phyloP scores from a whole-genome alignment of 1,140 invertebrate species.

The Drosophila paulistorum region DNA sequence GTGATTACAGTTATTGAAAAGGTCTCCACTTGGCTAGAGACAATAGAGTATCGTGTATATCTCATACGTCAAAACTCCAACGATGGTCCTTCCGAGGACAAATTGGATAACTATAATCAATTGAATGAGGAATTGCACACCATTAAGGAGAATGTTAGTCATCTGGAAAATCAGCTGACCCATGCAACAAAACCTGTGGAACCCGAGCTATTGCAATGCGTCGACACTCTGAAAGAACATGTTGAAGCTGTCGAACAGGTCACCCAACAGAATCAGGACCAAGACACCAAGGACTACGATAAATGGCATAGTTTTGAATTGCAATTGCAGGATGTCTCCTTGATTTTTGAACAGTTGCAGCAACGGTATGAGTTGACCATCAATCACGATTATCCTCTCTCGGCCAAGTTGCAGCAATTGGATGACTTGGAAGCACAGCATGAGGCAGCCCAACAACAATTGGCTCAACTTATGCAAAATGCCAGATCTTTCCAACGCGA shows the following conservation, averaged over 20 bases:
- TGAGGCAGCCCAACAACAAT: constrained; percentile 59
- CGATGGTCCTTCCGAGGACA: constrained; percentile 85
- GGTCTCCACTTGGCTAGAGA: constrained; percentile 91
- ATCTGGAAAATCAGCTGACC: constrained; percentile 83
- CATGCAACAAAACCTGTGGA: constrained; percentile 83
- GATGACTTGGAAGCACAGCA: constrained; percentile 76
- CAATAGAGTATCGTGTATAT: constrained; percentile 91
- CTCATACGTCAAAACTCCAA: constrained; percentile 85
- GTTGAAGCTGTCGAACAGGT: constrained; percentile 86
- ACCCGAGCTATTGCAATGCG: constrained; percentile 84
- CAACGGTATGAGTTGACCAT: constrained; percentile 59
- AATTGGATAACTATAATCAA: constrained; percentile 84
- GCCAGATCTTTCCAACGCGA: constrained; percentile 86
- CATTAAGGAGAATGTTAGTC: constrained; percentile 83
- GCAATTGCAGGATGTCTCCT: constrained; percentile 47
- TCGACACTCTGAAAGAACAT: constrained; percentile 84
- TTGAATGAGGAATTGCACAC: constrained; percentile 81
- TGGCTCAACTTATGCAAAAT: constrained; percentile 83
- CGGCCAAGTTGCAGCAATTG: constrained; percentile 70
- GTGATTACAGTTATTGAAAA: constrained; percentile 90
- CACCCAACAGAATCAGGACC: constrained; percentile 85
- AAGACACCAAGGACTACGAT: constrained; percentile 86
- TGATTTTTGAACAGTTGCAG: constrained; percentile 59
- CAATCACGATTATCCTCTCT: constrained; percentile 70
- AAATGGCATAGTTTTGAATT: constrained; percentile 88